A percentile compares a stretch with the other conserved stretches of the same genome.
phyloP scores from a whole-genome alignment of 2,113 vertebrate genomes.

The Seriola dumerili region DNA sequence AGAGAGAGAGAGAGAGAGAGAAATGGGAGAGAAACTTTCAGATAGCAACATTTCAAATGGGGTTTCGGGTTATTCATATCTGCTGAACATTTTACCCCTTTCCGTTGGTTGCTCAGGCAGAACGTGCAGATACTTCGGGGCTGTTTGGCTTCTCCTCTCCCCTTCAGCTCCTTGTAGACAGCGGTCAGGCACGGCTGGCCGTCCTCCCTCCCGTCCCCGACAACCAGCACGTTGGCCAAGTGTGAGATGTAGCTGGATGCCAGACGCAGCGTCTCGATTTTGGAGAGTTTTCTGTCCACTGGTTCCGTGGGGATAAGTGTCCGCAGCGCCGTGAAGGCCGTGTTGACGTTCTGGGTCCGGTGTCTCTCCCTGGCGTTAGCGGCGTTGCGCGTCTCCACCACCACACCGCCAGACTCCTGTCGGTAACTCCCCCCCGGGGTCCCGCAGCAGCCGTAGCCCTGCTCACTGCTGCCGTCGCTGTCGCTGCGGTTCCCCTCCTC shows the following conservation, averaged over 20 bases:
- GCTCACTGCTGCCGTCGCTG: conserved; percentile 90
- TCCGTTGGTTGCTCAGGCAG: conserved; percentile 94
- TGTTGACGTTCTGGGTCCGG: conserved; percentile 94
- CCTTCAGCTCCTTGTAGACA: conserved; percentile 83
- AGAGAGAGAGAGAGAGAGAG: too few species aligned
- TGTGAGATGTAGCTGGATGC: conserved; percentile 95
- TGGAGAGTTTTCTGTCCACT: conserved; percentile 93
- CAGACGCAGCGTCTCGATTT: conserved; percentile 93
- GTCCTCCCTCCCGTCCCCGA: conserved; percentile 89
- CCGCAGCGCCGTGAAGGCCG: conserved; percentile 91
- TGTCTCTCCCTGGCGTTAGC: conserved; percentile 92
- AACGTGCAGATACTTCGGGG: conserved; percentile 94
- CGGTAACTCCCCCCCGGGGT: conserved; percentile 72
- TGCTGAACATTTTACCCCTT: conserved; percentile 85
- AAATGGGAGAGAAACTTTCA: not conserved
- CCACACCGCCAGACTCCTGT: conserved; percentile 75
- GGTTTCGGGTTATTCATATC: not conserved
- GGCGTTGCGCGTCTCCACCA: conserved; percentile 89
- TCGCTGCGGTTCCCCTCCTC: conserved; percentile 90
- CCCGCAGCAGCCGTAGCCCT: conserved; percentile 88
- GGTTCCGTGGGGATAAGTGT: conserved; percentile 95
- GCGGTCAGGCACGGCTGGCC: conserved; percentile 90
- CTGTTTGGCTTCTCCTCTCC: conserved; percentile 81
- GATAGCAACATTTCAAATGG: not conserved
- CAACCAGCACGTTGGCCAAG: conserved; percentile 91